Percentiles rank a stretch among this genome's conserved stretches.
These are phyloP conservation scores for Pristionchus maxplancki DNA, from an alignment of 2,888 invertebrate genomes.

Conservation along the genomic window DNA sequence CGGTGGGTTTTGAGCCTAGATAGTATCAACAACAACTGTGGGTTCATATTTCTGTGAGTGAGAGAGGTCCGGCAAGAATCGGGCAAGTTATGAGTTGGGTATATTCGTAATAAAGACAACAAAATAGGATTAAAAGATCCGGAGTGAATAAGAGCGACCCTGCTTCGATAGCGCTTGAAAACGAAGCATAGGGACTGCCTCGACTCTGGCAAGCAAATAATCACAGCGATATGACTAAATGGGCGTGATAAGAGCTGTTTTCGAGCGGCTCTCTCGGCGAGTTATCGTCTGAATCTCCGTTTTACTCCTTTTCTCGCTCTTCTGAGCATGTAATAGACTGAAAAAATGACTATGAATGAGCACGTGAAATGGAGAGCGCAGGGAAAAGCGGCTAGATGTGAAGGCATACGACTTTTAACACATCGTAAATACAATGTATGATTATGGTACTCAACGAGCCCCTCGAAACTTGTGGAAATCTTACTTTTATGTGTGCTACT, in stretches of 20 bases:
- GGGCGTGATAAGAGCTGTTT: constrained; percentile 32
- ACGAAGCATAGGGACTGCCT: neutral
- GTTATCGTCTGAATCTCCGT: neutral
- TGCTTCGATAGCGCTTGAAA: neutral
- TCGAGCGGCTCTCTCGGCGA: neutral
- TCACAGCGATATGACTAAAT: neutral
- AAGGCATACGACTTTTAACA: neutral
- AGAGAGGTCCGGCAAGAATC: no score
- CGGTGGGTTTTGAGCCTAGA: no score
- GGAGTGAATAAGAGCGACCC: neutral
- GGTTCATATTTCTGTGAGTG: no score
- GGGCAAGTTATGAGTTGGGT: no score
- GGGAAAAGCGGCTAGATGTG: neutral
- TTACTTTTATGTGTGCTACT: neutral
- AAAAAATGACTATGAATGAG: neutral
- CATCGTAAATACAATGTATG: no score
- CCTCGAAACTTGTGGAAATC: neutral
- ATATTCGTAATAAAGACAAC: no score
- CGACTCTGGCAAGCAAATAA: constrained; percentile 2
- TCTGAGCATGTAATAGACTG: neutral
- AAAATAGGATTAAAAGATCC: no score
- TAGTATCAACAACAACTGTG: no score
- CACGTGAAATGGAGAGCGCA: neutral
- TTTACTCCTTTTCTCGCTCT: neutral
- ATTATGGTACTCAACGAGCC: no score